These are phyloP conservation scores for Mormyrus hasselquistii DNA, from an alignment of 2,797 vertebrate genomes.

Conservation along the genomic window DNA sequence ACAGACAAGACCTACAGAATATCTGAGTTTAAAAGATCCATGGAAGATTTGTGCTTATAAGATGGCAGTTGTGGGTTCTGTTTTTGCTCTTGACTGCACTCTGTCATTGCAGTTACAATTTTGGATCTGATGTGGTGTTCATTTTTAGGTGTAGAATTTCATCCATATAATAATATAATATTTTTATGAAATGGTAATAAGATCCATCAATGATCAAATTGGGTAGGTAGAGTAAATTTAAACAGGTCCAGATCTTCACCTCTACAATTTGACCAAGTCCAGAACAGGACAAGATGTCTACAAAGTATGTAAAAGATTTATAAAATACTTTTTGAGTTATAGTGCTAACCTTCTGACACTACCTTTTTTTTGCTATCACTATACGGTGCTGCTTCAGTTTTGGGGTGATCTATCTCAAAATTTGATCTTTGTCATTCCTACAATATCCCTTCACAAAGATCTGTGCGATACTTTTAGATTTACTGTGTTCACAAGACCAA, in stretches of 20 bases:
- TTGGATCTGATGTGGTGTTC: background rate
- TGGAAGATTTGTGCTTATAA: background rate
- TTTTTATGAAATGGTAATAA: background rate
- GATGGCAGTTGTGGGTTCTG: background rate
- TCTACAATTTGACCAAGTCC: background rate
- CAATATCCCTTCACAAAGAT: background rate
- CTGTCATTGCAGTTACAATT: background rate
- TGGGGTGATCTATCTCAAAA: background rate
- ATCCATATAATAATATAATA: background rate
- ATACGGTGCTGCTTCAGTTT: background rate
- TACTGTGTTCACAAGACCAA: background rate
- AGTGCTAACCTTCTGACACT: background rate
- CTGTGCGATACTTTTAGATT: background rate
- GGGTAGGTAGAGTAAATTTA: background rate
- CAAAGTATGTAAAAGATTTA: background rate
- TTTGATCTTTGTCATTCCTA: background rate
- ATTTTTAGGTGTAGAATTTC: background rate
- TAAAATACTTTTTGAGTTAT: background rate
- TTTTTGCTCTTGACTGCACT: background rate
- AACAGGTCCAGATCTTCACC: background rate
- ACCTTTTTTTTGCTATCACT: background rate
- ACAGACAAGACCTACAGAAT: background rate
- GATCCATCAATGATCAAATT: background rate
- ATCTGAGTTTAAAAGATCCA: background rate
- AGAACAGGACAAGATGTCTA: background rate